phyloP scores from a whole-genome alignment of 2,888 invertebrate genomes.

The Leucophenga maculata region DNA sequence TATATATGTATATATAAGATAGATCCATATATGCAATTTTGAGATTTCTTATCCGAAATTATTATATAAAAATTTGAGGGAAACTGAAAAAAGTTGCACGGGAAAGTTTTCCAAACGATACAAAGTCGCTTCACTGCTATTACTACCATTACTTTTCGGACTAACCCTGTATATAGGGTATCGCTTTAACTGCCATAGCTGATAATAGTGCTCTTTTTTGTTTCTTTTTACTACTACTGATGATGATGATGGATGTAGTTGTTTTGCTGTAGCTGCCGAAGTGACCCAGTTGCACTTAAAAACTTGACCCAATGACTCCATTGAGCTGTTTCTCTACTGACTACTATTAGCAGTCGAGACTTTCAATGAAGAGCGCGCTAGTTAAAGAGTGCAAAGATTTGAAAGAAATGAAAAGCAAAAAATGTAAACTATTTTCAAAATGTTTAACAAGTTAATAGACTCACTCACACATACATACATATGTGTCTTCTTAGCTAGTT shows the following conservation, averaged over 20 bases:
- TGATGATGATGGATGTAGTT: conserved; percentile 23
- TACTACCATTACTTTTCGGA: too few relatives aligned
- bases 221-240: conserved; percentile 5
- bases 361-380: conserved; percentile 13
- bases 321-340: conserved; percentile 50
- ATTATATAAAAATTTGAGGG: too few relatives aligned
- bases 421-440: conserved; percentile 18
- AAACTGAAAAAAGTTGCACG: too few relatives aligned
- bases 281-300: conserved; percentile 67
- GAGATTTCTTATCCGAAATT: too few relatives aligned
- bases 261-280: conserved; percentile 39
- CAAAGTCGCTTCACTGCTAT: too few relatives aligned
- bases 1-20: too few relatives aligned
- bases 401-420: background rate
- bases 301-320: conserved; percentile 69
- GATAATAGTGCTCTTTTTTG: conserved; percentile 6
- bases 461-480: conserved; percentile 1
- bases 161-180: too few relatives aligned
- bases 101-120: too few relatives aligned
- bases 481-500: background rate
- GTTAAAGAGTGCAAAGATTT: background rate
- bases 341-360: conserved; percentile 15
- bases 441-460: conserved; percentile 20
- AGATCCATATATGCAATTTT: too few relatives aligned
- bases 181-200: too few relatives aligned